These are phyloP conservation scores for Omphaloscelis lunosa DNA, from an alignment of 2,888 invertebrate genomes.

Conservation along the genomic window DNA sequence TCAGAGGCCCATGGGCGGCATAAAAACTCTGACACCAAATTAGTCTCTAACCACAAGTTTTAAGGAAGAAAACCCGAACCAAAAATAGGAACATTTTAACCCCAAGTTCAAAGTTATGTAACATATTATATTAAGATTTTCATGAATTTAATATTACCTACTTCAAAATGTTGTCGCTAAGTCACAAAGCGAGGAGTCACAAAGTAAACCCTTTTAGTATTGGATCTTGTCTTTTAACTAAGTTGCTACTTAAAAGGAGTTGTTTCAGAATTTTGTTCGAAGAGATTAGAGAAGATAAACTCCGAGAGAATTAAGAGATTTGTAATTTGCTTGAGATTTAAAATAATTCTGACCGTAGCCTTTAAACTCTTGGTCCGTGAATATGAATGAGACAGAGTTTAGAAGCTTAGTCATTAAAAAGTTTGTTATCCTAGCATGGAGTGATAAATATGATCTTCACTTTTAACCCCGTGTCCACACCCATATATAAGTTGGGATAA, in stretches of 20 bases:
- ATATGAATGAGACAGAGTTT: constrained; percentile 37
- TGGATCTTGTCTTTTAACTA: constrained; percentile 73
- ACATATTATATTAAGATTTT: constrained; percentile 43
- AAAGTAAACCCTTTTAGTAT: constrained; percentile 73
- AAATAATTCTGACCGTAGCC: constrained; percentile 56
- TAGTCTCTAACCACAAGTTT: too few species aligned
- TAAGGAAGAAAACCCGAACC: too few species aligned
- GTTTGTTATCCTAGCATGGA: constrained; percentile 14
- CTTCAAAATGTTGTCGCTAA: constrained; percentile 57
- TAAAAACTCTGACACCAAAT: too few species aligned
- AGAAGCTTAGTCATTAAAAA: constrained; percentile 31
- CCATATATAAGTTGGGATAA: too few species aligned
- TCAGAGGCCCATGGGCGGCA: too few species aligned
- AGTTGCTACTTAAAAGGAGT: constrained; percentile 76
- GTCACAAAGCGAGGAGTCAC: constrained; percentile 63
- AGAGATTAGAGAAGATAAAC: constrained; percentile 77
- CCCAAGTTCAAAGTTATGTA: constrained; percentile 25
- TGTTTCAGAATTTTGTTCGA: constrained; percentile 74
- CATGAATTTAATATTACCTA: constrained; percentile 42
- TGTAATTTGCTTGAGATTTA: constrained; percentile 69
- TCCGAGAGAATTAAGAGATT: constrained; percentile 73
- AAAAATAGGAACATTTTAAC: background rate
- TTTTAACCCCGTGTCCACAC: background rate
- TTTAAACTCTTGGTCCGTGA: constrained; percentile 33
- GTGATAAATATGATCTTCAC: background rate